Evolutionary conservation across 2,888 invertebrate genomes (phyloP).

Genomic region (Gnatocerus cornutus): DNA sequence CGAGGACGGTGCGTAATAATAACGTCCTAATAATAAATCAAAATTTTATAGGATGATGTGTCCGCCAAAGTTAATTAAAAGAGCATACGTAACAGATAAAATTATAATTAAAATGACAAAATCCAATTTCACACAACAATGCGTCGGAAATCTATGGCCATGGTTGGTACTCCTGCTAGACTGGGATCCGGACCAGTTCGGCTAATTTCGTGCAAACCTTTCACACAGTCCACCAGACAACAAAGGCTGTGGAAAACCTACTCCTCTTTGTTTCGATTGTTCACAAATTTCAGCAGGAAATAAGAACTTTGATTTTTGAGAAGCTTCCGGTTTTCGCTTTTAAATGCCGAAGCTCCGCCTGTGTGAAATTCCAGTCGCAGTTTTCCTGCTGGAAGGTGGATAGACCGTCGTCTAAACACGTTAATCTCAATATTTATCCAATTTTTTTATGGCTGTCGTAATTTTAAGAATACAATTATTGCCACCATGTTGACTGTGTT

Average conservation of each 20-base stretch:
- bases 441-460: too few species aligned
- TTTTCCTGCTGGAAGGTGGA: too few species aligned
- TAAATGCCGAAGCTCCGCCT: too few species aligned
- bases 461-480: too few species aligned
- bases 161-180: constrained; percentile 19
- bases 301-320: constrained; percentile 15
- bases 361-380: too few species aligned
- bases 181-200: constrained; percentile 26
- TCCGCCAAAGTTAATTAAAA: constrained; percentile 64
- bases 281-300: constrained; percentile 29
- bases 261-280: constrained; percentile 32
- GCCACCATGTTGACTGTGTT: too few species aligned
- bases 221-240: constrained; percentile 30
- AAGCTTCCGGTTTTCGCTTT: constrained; percentile 7
- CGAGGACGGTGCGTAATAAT: constrained; percentile 25
- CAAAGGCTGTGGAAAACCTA: constrained; percentile 7
- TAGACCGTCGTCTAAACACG: too few species aligned
- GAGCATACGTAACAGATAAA: constrained; percentile 67
- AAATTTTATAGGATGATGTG: constrained; percentile 46
- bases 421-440: too few species aligned
- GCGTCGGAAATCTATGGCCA: constrained; percentile 65
- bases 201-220: constrained; percentile 19
- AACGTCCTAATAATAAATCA: constrained; percentile 54
- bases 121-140: constrained; percentile 71
- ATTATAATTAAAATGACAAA: constrained; percentile 70